phyloP scores from a whole-genome alignment of 2,113 vertebrate genomes.

The Galeopterus variegatus region DNA sequence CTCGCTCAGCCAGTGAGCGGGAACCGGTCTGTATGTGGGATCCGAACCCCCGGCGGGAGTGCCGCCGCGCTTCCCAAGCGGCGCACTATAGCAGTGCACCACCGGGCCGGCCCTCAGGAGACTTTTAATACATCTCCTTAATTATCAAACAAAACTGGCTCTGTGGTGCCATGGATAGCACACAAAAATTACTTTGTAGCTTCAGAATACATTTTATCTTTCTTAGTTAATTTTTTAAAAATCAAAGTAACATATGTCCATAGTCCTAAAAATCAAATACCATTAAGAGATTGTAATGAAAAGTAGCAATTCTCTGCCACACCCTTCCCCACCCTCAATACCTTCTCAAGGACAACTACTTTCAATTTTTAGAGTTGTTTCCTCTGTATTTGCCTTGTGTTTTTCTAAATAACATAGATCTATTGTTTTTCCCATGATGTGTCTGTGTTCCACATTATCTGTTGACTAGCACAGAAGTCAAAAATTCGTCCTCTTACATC shows the following conservation, averaged over 20 bases:
- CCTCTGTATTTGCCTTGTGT: not conserved
- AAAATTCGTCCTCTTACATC: not conserved
- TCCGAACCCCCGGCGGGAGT: no score
- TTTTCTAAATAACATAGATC: not conserved
- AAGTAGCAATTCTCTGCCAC: not conserved
- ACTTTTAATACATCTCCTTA: not conserved
- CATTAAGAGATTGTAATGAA: not conserved
- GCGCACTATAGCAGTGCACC: no score
- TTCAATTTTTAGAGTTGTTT: not conserved
- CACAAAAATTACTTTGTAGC: not conserved
- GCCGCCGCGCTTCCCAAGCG: no score
- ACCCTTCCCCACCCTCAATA: not conserved
- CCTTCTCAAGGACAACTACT: not conserved
- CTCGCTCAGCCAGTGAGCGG: no score
- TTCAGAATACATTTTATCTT: not conserved
- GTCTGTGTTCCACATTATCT: not conserved
- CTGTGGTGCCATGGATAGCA: not conserved
- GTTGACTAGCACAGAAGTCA: not conserved
- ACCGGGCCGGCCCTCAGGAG: no score
- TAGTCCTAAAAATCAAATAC: constrained; percentile 1
- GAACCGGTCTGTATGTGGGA: no score
- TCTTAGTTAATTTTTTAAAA: not conserved
- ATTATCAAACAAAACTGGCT: not conserved
- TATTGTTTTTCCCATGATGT: not conserved
- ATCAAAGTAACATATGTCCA: not conserved